Conservation (phyloP, 1,140 invertebrate genomes). For the Leptonema lineaticorne region DNA sequence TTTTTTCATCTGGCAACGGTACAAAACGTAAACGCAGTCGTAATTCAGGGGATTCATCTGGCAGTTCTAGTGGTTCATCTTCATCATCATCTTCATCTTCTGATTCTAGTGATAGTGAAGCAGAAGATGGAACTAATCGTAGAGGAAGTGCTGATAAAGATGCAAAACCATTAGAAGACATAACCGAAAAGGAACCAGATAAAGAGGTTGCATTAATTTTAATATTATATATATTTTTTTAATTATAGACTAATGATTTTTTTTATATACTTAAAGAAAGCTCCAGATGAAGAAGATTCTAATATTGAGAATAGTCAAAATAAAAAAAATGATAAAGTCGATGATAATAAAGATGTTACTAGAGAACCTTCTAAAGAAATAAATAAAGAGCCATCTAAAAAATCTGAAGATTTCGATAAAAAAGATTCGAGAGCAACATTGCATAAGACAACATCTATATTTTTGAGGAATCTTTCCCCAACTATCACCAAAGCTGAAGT, state of each 20-base stretch:
- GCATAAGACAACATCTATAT: slow-evolving; percentile 96
- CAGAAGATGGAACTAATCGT: slow-evolving; percentile 42
- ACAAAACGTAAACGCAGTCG: slow-evolving; percentile 45
- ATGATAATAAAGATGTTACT: slow-evolving; percentile 25
- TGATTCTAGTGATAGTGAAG: slow-evolving; percentile 48
- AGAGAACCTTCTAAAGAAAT: slow-evolving; percentile 27
- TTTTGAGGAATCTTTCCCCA: slow-evolving; percentile 92
- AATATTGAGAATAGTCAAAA: slow-evolving; percentile 43
- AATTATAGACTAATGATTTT: slow-evolving; percentile 3
- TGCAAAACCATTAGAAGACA: slow-evolving; percentile 35
- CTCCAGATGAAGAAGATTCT: slow-evolving; percentile 31
- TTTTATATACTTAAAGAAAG: slow-evolving; percentile 25
- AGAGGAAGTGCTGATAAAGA: slow-evolving; percentile 11
- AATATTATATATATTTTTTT: slow-evolving; percentile 1
- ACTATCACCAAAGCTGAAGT: slow-evolving; percentile 96
- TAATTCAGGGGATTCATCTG: slow-evolving; percentile 36
- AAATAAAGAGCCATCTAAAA: slow-evolving; percentile 47
- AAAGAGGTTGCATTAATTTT: slow-evolving; percentile 16
- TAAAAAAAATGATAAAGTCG: slow-evolving; percentile 46
- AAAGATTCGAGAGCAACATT: slow-evolving; percentile 69
- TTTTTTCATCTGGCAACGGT: background rate
- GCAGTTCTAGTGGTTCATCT: slow-evolving; percentile 45
- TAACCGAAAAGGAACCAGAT: slow-evolving; percentile 32
- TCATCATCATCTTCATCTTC: slow-evolving; percentile 43
- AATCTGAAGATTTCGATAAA: slow-evolving; percentile 56